These are phyloP conservation scores for Vireo altiloquus DNA, from an alignment of 2,113 vertebrate genomes.

Conservation along the genomic window DNA sequence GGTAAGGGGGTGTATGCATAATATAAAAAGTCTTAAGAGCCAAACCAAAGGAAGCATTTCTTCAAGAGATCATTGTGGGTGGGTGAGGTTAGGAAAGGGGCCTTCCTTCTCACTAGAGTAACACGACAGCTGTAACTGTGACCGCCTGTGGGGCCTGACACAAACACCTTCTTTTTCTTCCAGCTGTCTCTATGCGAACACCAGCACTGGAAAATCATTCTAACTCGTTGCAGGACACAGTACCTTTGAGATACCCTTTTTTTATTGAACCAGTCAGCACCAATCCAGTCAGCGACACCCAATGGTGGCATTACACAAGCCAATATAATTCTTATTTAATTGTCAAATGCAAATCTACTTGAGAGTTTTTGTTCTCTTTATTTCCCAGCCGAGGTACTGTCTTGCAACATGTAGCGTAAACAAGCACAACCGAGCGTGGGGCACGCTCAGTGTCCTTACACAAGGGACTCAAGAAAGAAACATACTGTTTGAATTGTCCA, in stretches of 20 bases:
- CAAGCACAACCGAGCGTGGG: neutral
- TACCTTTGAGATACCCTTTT: neutral
- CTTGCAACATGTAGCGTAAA: rapidly evolving
- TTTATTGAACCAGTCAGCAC: neutral
- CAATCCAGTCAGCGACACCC: neutral
- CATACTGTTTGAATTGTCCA: rapidly evolving
- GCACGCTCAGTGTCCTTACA: neutral
- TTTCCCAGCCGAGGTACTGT: neutral
- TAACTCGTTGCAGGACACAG: neutral
- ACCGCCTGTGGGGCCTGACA: no score
- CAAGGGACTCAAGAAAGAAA: neutral
- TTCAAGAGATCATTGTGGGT: neutral
- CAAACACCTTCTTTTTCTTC: no score
- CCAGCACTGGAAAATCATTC: neutral
- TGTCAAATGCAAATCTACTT: neutral
- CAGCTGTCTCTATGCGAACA: neutral
- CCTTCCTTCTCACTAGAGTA: neutral
- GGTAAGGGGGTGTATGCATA: rapidly evolving
- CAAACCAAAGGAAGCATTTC: neutral
- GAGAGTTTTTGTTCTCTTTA: neutral
- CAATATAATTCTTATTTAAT: neutral
- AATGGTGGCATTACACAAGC: neutral
- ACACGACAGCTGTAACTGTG: rapidly evolving
- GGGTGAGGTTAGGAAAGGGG: neutral
- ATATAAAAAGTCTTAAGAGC: neutral